Base-by-base conservation (phyloP, 2,113 vertebrate genomes). In the Dromaius novaehollandiae region DNA sequence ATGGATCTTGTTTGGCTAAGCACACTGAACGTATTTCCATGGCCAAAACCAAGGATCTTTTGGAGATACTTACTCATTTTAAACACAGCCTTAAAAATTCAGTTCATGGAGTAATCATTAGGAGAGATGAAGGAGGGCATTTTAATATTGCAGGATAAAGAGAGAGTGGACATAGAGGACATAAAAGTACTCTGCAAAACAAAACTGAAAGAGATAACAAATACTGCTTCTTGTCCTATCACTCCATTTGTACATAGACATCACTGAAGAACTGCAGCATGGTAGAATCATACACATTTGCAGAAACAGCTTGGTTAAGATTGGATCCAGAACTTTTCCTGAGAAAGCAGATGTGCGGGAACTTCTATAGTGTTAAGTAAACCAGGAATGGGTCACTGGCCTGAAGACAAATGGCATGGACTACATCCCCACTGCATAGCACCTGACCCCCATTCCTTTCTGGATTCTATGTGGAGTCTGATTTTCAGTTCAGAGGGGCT, bases 401-500 rank as follows among this genome's bases (percentile, higher is more conserved):
- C 50, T 58, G 32, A 74, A 75, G 50, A 60, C 16, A 22, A 63
- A 21, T 1, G 11, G 6, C 50, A n/a, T 16, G 42, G 11, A 13
- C 48, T 73, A 14, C 48, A 34, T 56, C 28, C 44, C 24, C n/a
- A 34, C 30, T 83, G 36, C 60, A 24, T 56, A 61, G 11, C 21
- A 42, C 24, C 20, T 82, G 34, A 42, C 34, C 7, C 19, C 32
- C 25, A 5, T 24, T 78, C 13, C 12, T 28, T 28, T 66, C 60
- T 61, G 7, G 15, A 14, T 82, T 75, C 85, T 48, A n/a, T 0
- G 0, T 18, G 36, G 21, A 64, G n/a, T 51, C 70, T 7, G 32
- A 24, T 84, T 94, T 87, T 53, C 19, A 19, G 13, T 66, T 91
- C 38, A 61, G 42, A 66, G 40, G 50, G 56, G 18, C 16, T 2